Evolutionary conservation across 2,113 vertebrate genomes (phyloP).

Genomic region (Alaudala cheleensis): DNA sequence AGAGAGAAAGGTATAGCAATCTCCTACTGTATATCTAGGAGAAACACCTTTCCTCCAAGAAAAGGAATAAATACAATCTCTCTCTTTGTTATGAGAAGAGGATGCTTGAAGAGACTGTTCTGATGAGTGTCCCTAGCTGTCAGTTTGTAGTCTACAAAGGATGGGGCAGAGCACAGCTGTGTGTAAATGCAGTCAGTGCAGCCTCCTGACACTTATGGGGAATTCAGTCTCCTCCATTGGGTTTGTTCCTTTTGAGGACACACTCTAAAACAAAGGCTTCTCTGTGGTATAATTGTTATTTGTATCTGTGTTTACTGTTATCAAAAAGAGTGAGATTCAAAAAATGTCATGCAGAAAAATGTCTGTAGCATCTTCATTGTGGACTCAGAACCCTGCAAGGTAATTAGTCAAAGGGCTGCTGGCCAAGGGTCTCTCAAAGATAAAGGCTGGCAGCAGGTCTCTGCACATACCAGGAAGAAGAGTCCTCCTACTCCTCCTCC

Average conservation of each 20-base stretch:
- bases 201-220: neutral
- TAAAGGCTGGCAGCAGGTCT: neutral
- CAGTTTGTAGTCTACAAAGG: neutral
- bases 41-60: neutral
- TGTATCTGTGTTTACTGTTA: neutral
- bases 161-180: neutral
- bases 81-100: neutral
- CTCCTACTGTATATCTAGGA: neutral
- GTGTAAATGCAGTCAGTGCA: neutral
- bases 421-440: neutral
- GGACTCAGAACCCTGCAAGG: neutral
- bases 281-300: neutral
- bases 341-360: neutral
- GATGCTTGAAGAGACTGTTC: neutral
- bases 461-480: neutral
- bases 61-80: neutral
- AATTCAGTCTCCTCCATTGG: accelerated
- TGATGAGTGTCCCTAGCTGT: neutral
- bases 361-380: accelerated
- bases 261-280: neutral
- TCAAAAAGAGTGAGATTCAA: neutral
- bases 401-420: neutral
- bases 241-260: neutral
- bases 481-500: neutral
- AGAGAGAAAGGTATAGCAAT: neutral